Base-by-base conservation (phyloP, 2,113 vertebrate species). In the Spea bombifrons region DNA sequence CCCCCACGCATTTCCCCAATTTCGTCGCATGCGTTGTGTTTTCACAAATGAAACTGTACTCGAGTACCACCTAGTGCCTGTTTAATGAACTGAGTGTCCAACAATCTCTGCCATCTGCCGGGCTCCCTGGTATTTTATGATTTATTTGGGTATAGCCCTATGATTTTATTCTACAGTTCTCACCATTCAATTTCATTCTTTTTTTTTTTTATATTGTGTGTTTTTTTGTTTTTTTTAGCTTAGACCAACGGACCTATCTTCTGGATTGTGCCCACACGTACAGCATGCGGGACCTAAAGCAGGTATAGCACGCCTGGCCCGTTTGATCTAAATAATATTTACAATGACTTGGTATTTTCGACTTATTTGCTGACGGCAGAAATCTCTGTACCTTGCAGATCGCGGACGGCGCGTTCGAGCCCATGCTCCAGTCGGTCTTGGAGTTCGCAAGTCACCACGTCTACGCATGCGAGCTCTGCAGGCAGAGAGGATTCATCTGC, bases 401-500 rank as follows among this genome's bases (percentile, higher is more conserved):
- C 0, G 92, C 94, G 0, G 94, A 95, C 0, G 93, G 91, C 0
- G 46, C 82, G 5, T 97, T 94, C 0, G 89, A 92, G 75, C 52
- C 78, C 6, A 94, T 94, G 86, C 93, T 98, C 84, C 85, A 86
- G 78, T 86, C 87, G 0, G 84, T 95, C 82, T 82, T 94, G 0
- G 92, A 95, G 75, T 89, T 91, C 0, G 94, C 94, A 0, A 93
- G 92, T 75, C 93, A 88, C 43, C 97, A 99, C 0, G 92, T 99
- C 80, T 94, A 94, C 85, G 89, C 86, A 83, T 99, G 97, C 0
- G 94, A 96, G 85, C 92, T 98, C 16, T 99, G 97, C 86, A 96
- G 94, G 5, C 97, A 98, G 86, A 90, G 94, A 0, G 97, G 97
- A 66, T 99, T 98, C 87, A 96, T 98, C 83, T 99, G 97, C 86